Evolutionary conservation across 2,113 vertebrate genomes (phyloP).

Genomic region (Grantiella picta): DNA sequence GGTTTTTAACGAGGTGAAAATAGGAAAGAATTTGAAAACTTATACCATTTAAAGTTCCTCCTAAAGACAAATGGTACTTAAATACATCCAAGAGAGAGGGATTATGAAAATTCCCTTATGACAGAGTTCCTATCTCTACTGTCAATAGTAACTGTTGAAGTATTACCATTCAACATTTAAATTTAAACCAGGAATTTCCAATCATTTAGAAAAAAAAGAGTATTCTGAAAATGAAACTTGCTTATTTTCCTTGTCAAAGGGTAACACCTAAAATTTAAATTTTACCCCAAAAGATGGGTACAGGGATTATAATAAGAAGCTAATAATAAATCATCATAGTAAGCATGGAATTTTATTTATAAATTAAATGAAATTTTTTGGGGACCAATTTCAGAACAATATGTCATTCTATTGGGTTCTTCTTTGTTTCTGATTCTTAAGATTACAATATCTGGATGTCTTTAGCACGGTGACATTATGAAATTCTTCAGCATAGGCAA

Average conservation of each 20-base stretch:
- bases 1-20: conserved; percentile 19
- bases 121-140: not conserved
- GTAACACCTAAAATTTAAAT: not conserved
- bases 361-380: not conserved
- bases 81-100: not conserved
- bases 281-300: not conserved
- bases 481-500: not conserved
- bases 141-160: not conserved
- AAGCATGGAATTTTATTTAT: not conserved
- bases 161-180: not conserved
- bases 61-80: not conserved
- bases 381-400: not conserved
- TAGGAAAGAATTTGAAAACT: conserved; percentile 18
- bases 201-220: not conserved
- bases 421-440: not conserved
- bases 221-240: not conserved
- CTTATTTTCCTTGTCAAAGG: not conserved
- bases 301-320: not conserved
- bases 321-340: not conserved
- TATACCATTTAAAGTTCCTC: not conserved
- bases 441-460: not conserved
- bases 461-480: not conserved
- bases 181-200: not conserved
- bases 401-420: not conserved
- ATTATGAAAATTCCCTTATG: not conserved